Conservation (phyloP, 2,797 vertebrate genomes). For the Gymnothorax reevesii region DNA sequence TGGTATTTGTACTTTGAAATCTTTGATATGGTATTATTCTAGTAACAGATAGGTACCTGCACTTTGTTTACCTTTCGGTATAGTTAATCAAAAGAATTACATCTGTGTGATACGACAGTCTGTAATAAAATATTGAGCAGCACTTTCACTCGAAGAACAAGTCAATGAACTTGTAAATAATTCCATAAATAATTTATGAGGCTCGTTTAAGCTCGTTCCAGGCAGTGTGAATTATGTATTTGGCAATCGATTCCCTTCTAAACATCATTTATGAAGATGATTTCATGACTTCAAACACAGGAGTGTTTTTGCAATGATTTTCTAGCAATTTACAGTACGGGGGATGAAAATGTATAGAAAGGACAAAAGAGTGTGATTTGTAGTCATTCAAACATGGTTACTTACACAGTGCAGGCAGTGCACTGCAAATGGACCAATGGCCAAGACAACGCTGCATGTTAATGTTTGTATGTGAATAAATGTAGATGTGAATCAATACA, state of each 20-base stretch:
- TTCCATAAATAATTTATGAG: not conserved
- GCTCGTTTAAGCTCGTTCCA: not conserved
- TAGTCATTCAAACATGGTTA: too few species aligned
- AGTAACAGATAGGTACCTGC: not conserved
- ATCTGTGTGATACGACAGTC: not conserved
- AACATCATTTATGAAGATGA: not conserved
- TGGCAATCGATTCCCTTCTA: not conserved
- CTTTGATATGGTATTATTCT: not conserved
- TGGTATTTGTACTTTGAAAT: not conserved
- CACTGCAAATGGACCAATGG: not conserved
- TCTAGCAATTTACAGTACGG: not conserved
- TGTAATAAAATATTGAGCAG: conserved; percentile 8
- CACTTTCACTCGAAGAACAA: not conserved
- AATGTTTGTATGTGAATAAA: not conserved
- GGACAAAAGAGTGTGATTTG: not conserved
- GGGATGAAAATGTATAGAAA: not conserved
- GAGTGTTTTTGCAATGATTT: not conserved
- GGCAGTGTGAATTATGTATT: not conserved
- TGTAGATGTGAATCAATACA: not conserved
- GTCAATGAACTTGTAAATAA: not conserved
- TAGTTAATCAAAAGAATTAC: not conserved
- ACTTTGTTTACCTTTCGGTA: not conserved
- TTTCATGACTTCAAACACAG: not conserved
- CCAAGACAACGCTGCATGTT: not conserved
- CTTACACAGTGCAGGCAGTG: not conserved